Base-by-base conservation (phyloP, 2,113 vertebrate species). In the Elgaria multicarinata region DNA sequence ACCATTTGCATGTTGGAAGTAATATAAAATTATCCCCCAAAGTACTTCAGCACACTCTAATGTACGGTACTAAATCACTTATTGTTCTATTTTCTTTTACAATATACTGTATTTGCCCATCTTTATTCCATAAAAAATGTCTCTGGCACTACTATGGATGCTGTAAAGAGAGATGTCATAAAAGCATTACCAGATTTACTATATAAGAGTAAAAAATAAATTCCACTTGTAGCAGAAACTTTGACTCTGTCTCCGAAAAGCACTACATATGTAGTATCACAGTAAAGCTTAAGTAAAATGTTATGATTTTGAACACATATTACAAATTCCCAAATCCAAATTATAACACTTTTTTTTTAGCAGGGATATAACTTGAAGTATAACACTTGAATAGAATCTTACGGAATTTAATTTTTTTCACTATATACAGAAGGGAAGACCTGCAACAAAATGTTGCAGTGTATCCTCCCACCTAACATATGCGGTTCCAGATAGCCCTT, bases 121-220 rank as follows among this genome's bases (percentile, higher is more conserved):
- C 58, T 71, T 93, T 91, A 90, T 75, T 82, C 7, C 62, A 85
- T 50, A 12, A 87, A 2, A 46, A 18, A 50, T 42, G 6, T 22
- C 83, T 81, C n/a, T 91, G 76, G 74, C 1, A 31, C 50, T 77
- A 62, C 28, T 85, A 75, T 0, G 53, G 10, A 62, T 75, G 16
- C 55, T 81, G 4, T 16, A 90, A 90, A 87, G 36, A 22, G 75
- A n/a, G 20, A 67, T 2, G 55, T 9, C 6, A 8, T 67, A 87
- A 33, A 78, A 50, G 13, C 72, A 33, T 78, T 66, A 20, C 39
- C 46, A 69, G 39, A 26, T 24, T 66, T 26, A 69, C 39, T 83
- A 46, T 26, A 31, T 13, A 92, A 76, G 18, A 76, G 69, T 71
- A 88, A 93, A 88, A 93, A 84, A 87, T 71, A 89, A 67, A 85